Percentiles rank a stretch among this genome's conserved stretches.
phyloP scores from a whole-genome alignment of 2,888 invertebrate species.

The Meteorus cinctellus region DNA sequence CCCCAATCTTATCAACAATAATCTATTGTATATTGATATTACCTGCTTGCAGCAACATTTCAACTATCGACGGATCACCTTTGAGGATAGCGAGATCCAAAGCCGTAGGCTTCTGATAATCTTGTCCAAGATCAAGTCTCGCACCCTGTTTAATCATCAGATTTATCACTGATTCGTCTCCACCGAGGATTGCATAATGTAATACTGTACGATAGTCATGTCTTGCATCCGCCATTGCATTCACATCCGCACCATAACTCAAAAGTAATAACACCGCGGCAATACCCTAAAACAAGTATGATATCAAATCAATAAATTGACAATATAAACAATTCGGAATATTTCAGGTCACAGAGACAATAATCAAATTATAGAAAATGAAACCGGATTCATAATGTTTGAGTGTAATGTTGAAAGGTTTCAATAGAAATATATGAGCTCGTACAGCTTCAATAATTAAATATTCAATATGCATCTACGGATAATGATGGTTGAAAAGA shows the following conservation, averaged over 20 bases:
- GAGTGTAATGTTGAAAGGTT: too few species aligned
- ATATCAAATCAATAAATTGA: neutral
- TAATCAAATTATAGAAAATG: too few species aligned
- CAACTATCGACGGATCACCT: constrained; percentile 84
- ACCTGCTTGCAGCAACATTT: constrained; percentile 82
- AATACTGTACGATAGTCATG: constrained; percentile 91
- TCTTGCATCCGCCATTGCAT: constrained; percentile 88
- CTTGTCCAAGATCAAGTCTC: constrained; percentile 78
- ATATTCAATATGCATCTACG: neutral
- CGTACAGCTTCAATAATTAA: neutral
- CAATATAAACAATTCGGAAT: too few species aligned
- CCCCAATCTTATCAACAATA: neutral
- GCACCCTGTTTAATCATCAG: constrained; percentile 89
- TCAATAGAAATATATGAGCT: too few species aligned
- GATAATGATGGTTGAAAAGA: neutral
- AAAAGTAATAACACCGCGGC: constrained; percentile 84
- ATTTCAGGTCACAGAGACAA: too few species aligned
- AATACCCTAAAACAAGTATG: constrained; percentile 77
- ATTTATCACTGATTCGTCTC: constrained; percentile 82
- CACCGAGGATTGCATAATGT: constrained; percentile 91
- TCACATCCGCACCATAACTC: constrained; percentile 89
- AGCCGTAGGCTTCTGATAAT: constrained; percentile 84
- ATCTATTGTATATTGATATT: constrained; percentile 39
- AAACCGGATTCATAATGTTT: too few species aligned
- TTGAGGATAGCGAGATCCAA: constrained; percentile 90